Conservation (phyloP, 2,797 vertebrate species). For the Lithobates sylvaticus region DNA sequence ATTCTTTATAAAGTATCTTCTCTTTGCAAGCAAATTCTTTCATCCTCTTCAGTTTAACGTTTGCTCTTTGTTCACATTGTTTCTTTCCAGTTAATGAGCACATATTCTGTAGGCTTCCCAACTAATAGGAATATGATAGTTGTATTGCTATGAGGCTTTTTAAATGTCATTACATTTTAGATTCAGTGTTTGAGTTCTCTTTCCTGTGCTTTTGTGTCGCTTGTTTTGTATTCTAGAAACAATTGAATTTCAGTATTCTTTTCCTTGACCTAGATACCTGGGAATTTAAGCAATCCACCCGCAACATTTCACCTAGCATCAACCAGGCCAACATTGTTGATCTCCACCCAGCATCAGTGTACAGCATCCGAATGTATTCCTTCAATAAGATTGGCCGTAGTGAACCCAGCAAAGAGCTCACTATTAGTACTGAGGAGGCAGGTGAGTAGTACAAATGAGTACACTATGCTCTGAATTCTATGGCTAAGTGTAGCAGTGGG, state of each 20-base stretch:
- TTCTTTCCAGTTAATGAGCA: background rate
- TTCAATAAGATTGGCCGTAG: conserved; percentile 97
- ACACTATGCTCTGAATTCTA: background rate
- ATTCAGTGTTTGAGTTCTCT: too few relatives aligned
- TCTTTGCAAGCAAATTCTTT: too few relatives aligned
- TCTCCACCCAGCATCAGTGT: conserved; percentile 93
- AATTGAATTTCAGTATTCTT: background rate
- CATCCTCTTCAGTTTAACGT: too few relatives aligned
- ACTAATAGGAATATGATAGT: too few relatives aligned
- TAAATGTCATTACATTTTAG: too few relatives aligned
- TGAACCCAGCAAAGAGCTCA: conserved; percentile 96
- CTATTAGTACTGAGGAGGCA: conserved; percentile 97
- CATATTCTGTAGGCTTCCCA: too few relatives aligned
- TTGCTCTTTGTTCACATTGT: too few relatives aligned
- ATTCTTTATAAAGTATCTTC: too few relatives aligned
- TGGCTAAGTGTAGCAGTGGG: background rate
- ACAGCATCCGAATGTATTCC: conserved; percentile 98
- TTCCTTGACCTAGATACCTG: conserved; percentile 85
- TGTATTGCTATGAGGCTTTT: too few relatives aligned
- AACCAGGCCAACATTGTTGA: conserved; percentile 99
- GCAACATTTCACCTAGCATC: conserved; percentile 97
- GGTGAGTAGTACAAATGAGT: conserved; percentile 72
- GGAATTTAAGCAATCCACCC: conserved; percentile 96
- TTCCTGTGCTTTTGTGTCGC: too few relatives aligned
- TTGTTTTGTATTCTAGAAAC: background rate